phyloP scores from a whole-genome alignment of 2,888 invertebrate genomes.

The Luperina testacea region DNA sequence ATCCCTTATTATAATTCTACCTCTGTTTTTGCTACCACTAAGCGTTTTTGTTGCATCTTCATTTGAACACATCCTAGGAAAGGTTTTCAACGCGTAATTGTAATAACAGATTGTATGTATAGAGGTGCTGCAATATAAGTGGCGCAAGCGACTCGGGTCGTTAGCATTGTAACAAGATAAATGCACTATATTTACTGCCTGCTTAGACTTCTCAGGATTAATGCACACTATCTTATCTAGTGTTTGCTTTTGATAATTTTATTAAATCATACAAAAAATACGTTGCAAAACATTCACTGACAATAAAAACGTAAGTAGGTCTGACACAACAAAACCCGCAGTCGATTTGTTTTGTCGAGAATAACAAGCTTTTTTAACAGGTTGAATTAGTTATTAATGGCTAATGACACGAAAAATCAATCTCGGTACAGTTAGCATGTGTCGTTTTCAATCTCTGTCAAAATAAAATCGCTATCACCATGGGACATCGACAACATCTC shows the following conservation, averaged over 20 bases:
- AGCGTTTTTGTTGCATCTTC: conserved; percentile 1
- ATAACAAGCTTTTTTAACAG: conserved; percentile 9
- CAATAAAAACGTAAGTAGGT: conserved; percentile 17
- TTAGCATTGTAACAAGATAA: conserved; percentile 73
- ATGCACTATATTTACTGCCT: conserved; percentile 70
- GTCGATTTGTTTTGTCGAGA: conserved; percentile 23
- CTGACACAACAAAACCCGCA: neutral
- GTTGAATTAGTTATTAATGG: conserved; percentile 20
- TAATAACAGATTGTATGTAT: conserved; percentile 46
- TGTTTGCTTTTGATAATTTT: conserved; percentile 24
- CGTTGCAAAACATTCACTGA: conserved; percentile 9
- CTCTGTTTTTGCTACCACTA: neutral
- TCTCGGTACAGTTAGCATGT: conserved; percentile 34
- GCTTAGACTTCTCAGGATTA: conserved; percentile 53
- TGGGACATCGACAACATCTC: neutral
- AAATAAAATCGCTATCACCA: conserved; percentile 27
- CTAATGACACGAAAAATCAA: conserved; percentile 28
- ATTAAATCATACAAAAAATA: conserved; percentile 28
- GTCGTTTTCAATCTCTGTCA: conserved; percentile 16
- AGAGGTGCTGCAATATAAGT: conserved; percentile 52
- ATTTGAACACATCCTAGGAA: conserved; percentile 7
- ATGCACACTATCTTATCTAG: conserved; percentile 47
- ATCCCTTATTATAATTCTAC: no score
- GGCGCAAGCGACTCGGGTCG: conserved; percentile 67
- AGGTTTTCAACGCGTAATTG: conserved; percentile 35